A percentile compares a stretch with the other conserved stretches of the same genome.
Evolutionary conservation across 2,113 vertebrate species (phyloP).

Genomic region (Hepsetus odoe): DNA sequence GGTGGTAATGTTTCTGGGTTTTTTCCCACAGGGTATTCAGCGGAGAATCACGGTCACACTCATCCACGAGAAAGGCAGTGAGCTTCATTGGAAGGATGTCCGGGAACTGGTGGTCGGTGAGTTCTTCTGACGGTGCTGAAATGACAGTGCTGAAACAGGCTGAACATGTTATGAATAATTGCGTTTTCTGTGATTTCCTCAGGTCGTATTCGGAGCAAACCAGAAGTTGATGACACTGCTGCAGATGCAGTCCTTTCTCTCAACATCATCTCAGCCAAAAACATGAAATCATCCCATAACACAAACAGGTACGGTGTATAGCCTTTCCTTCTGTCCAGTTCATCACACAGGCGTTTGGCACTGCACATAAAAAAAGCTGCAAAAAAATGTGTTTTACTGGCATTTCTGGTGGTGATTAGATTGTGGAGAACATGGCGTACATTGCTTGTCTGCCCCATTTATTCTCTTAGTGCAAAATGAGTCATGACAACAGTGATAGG

Average conservation of each 20-base stretch:
- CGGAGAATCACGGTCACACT: conserved; percentile 94
- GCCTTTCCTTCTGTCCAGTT: not conserved
- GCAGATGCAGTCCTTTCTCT: conserved; percentile 92
- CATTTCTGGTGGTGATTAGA: conserved; percentile 11
- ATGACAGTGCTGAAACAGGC: not conserved
- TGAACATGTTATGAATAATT: not conserved
- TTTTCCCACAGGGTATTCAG: conserved; percentile 88
- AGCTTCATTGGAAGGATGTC: conserved; percentile 97
- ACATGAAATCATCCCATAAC: conserved; percentile 92
- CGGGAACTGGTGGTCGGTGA: conserved; percentile 96
- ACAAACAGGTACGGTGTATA: conserved; percentile 83
- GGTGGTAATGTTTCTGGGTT: conserved; percentile 37
- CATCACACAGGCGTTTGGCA: not conserved
- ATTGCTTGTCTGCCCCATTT: not conserved
- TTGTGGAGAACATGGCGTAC: conserved; percentile 29
- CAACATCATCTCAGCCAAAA: conserved; percentile 97
- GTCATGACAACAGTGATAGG: not conserved
- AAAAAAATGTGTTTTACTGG: conserved; percentile 1
- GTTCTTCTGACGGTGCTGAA: conserved; percentile 51
- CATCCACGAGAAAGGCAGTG: conserved; percentile 95
- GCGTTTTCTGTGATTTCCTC: conserved; percentile 39
- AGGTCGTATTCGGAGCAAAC: conserved; percentile 92
- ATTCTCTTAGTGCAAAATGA: not conserved
- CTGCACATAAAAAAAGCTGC: not conserved
- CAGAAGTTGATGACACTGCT: conserved; percentile 90